Evolutionary conservation across 2,888 invertebrate species (phyloP).

Genomic region (Perithous albicinctus): DNA sequence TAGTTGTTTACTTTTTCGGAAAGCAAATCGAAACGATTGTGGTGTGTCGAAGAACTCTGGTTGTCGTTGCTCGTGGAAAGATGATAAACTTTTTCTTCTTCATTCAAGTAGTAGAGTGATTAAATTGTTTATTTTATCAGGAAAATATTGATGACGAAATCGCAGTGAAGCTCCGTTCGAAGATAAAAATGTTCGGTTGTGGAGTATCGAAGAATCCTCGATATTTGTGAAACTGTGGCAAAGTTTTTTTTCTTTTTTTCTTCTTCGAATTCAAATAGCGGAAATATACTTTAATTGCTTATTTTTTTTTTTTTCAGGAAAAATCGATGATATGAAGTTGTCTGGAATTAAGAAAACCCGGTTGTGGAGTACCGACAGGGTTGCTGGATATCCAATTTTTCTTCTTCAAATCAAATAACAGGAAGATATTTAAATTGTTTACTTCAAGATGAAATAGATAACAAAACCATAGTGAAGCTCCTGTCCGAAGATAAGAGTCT

Average conservation of each 20-base stretch:
- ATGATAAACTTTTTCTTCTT: conserved; percentile 7
- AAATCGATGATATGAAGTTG: no score
- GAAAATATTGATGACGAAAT: background rate
- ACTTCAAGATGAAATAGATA: background rate
- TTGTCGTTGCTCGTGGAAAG: no score
- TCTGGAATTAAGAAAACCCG: no score
- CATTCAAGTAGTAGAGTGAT: background rate
- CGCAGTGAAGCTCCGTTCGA: background rate
- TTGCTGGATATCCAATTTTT: no score
- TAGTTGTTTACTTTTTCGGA: no score
- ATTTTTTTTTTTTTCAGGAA: background rate
- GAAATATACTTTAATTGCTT: background rate
- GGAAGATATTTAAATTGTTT: background rate
- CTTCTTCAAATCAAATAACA: background rate
- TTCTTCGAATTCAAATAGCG: background rate
- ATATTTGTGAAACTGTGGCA: no score
- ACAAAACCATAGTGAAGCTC: background rate
- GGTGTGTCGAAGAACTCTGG: no score
- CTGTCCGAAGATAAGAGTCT: background rate
- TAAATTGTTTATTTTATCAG: background rate
- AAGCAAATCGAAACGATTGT: no score
- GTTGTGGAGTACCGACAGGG: no score
- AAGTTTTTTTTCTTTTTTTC: background rate
- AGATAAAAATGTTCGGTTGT: background rate
- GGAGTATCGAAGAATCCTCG: no score